These are phyloP conservation scores for Paragorgia papillata DNA, from an alignment of 92 coral and sea anemone species.

Conservation along the genomic window DNA sequence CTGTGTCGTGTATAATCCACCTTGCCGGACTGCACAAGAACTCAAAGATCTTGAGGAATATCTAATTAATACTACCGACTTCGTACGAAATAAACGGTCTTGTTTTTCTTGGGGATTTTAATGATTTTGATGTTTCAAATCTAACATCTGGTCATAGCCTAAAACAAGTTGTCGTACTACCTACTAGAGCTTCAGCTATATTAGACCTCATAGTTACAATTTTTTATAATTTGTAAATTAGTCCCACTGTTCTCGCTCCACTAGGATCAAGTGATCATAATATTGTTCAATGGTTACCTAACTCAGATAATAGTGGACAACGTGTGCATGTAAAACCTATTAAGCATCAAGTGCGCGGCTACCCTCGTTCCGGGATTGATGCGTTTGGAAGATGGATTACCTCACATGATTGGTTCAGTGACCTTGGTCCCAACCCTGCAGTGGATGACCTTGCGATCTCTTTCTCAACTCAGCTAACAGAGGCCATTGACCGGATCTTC, in stretches of 20 bases:
- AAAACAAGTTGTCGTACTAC: slow-evolving; percentile 53
- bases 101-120: slow-evolving; percentile 42
- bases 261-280: slow-evolving; percentile 57
- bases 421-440: slow-evolving; percentile 36
- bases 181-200: slow-evolving; percentile 51
- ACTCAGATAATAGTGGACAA: neutral
- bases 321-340: slow-evolving; percentile 2
- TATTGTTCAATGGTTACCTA: slow-evolving; percentile 35
- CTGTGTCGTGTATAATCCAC: slow-evolving; percentile 53
- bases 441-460: slow-evolving; percentile 42
- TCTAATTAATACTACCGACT: slow-evolving; percentile 24
- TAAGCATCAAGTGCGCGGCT: slow-evolving; percentile 48
- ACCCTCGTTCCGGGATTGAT: slow-evolving; percentile 48
- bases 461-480: slow-evolving; percentile 35
- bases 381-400: slow-evolving; percentile 55
- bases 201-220: slow-evolving; percentile 58
- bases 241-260: slow-evolving; percentile 69
- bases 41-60: slow-evolving; percentile 38
- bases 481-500: slow-evolving; percentile 43
- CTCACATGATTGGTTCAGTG: slow-evolving; percentile 41
- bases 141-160: slow-evolving; percentile 32
- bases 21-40: slow-evolving; percentile 30
- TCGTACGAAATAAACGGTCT: slow-evolving; percentile 18
- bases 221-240: slow-evolving; percentile 27
- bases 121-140: slow-evolving; percentile 21